These are phyloP conservation scores for Coboldia fuscipes DNA, from an alignment of 1,140 invertebrate species.

Conservation along the genomic window DNA sequence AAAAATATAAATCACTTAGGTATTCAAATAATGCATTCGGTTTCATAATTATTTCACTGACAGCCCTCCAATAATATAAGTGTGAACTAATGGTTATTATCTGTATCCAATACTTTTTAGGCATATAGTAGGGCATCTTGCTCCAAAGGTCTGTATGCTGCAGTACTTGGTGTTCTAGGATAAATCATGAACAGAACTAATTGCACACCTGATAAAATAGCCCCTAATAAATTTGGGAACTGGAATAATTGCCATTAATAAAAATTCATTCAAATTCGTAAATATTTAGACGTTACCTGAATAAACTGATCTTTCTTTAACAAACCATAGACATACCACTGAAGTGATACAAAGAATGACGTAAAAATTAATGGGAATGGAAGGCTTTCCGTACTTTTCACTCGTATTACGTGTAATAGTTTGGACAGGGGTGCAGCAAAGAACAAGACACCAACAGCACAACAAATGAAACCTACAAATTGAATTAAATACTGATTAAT, in stretches of 20 bases:
- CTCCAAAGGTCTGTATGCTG: no score
- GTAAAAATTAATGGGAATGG: conserved; percentile 57
- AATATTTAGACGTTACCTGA: conserved; percentile 25
- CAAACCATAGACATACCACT: conserved; percentile 56
- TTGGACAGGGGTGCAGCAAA: conserved; percentile 57
- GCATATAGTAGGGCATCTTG: no score
- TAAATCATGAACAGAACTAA: conserved; percentile 46
- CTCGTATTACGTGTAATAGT: conserved; percentile 49
- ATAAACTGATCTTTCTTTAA: conserved; percentile 48
- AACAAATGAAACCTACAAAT: conserved; percentile 39
- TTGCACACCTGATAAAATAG: conserved; percentile 39
- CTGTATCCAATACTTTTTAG: no score
- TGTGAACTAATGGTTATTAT: no score
- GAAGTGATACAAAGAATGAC: conserved; percentile 45
- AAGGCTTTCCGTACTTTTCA: conserved; percentile 50
- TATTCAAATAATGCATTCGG: no score
- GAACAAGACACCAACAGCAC: conserved; percentile 46
- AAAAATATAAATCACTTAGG: no score
- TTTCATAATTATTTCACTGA: no score
- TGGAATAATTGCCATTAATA: conserved; percentile 20
- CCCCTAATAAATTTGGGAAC: conserved; percentile 51
- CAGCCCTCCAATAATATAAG: no score
- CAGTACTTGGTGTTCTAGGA: no score
- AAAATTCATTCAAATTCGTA: conserved; percentile 2
- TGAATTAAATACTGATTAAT: conserved; percentile 9